These are phyloP conservation scores for Timema podura DNA, from an alignment of 2,888 invertebrate species.

Conservation along the genomic window DNA sequence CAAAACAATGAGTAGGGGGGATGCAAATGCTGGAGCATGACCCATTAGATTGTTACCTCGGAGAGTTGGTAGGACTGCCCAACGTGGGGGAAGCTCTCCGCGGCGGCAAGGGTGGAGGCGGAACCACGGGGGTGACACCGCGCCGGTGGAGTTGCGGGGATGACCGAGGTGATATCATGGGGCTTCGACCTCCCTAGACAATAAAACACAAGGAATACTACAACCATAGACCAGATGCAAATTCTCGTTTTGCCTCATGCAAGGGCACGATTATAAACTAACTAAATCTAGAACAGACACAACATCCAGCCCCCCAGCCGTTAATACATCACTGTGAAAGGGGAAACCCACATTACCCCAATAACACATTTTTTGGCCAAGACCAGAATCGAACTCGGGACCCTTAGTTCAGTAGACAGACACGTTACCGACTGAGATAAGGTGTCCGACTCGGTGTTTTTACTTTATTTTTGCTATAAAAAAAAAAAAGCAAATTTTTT, in stretches of 20 bases:
- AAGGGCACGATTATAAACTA: too few species aligned
- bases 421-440: too few species aligned
- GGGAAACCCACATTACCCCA: too few species aligned
- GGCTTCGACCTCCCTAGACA: constrained; percentile 49
- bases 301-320: too few species aligned
- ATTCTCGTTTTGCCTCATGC: neutral
- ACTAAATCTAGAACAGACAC: too few species aligned
- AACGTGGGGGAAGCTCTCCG: constrained; percentile 53
- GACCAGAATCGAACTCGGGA: too few species aligned
- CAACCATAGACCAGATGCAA: neutral
- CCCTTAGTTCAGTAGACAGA: too few species aligned
- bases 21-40: neutral
- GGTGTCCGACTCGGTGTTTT: too few species aligned
- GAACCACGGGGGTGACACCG: constrained; percentile 38
- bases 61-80: constrained; percentile 44
- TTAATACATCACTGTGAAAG: too few species aligned
- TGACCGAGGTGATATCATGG: constrained; percentile 55
- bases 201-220: constrained; percentile 11
- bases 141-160: constrained; percentile 51
- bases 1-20: neutral
- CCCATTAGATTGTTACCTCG: constrained; percentile 27
- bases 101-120: constrained; percentile 62
- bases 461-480: too few species aligned
- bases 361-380: too few species aligned
- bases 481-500: too few species aligned